Evolutionary conservation across 2,797 vertebrate genomes (phyloP), one percentile per base, ranked within the genome.

Genomic region (Clamator glandarius): DNA sequence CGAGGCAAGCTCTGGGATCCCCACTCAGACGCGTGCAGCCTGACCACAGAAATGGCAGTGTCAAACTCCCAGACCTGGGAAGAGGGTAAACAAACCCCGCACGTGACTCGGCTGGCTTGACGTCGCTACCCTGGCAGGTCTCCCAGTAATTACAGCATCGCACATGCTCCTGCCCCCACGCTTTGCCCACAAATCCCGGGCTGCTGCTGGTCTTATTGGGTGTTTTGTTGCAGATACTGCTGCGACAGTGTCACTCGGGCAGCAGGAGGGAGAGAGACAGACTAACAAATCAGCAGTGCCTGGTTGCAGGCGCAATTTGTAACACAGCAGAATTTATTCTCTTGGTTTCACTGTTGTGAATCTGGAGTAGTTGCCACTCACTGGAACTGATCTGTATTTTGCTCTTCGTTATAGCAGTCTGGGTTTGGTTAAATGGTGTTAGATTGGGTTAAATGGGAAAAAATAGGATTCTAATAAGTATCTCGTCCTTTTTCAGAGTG

Each of bases 71-170:
- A 79, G 90, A 51, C 67, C 64, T 26, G 73, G 87, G 77, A 20
- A 35, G 17, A 77, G 90, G 92, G 90, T 93, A 97, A 97, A 97
- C 93, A 97, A 94, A 95, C 76, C 29, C 87, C 23, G 95, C 97
- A 92, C 87, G 79, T 92, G 96, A 91, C 17, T 50, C 1, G 7
- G 76, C 85, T 59, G 83, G 67, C 85, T 21, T 87, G 93, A 83
- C 35, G 68, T 80, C 5, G 61, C 81, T 29, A 2, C 26, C 72
- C 89, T 94, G 89, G 95, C 93, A 95, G 2, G 50, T 11, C 69
- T 96, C 96, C 96, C 93, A 77, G 95, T 8, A 59, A 50, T 91
- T 58, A 94, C 94, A 78, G 92, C 91, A 93, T 76, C 44, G 3
- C 70, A 72, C 91, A 82, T 24, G 73, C 89, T 89, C 91, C 92